phyloP scores from a whole-genome alignment of 1,140 invertebrate species.

The Brachionus angularis region DNA sequence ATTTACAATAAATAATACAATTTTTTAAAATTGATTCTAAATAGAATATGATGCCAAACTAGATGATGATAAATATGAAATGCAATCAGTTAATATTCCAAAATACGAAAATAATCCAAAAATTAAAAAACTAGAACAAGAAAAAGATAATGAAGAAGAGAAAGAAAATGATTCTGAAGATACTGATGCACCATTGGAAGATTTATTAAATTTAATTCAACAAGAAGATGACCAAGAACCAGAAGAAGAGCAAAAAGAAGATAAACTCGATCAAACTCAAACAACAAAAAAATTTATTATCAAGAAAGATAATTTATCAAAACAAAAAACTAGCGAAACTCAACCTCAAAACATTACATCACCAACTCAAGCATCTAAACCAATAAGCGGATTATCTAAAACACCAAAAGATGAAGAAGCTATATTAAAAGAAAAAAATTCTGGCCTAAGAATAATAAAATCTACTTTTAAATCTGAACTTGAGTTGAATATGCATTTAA shows the following conservation, averaged over 20 bases:
- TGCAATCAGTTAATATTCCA: neutral
- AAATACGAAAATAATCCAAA: neutral
- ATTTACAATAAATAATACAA: too few relatives aligned
- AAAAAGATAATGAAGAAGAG: neutral
- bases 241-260: neutral
- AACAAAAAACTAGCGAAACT: neutral
- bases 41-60: conserved; percentile 13
- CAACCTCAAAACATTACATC: neutral
- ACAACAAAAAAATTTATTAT: conserved; percentile 33
- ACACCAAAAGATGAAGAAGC: neutral
- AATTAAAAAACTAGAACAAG: neutral
- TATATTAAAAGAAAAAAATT: conserved; percentile 37
- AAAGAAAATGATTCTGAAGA: neutral
- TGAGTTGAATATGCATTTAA: conserved; percentile 32
- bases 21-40: neutral
- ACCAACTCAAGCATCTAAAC: neutral
- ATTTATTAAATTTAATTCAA: conserved; percentile 11
- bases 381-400: neutral
- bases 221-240: conserved; percentile 12
- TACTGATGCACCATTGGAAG: neutral
- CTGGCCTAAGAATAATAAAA: conserved; percentile 26
- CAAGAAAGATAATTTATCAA: conserved; percentile 21
- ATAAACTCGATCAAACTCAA: neutral
- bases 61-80: conserved; percentile 16
- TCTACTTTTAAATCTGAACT: conserved; percentile 23